These are phyloP conservation scores for Lycophotia porphyrea DNA, from an alignment of 2,888 invertebrate species.

Conservation along the genomic window DNA sequence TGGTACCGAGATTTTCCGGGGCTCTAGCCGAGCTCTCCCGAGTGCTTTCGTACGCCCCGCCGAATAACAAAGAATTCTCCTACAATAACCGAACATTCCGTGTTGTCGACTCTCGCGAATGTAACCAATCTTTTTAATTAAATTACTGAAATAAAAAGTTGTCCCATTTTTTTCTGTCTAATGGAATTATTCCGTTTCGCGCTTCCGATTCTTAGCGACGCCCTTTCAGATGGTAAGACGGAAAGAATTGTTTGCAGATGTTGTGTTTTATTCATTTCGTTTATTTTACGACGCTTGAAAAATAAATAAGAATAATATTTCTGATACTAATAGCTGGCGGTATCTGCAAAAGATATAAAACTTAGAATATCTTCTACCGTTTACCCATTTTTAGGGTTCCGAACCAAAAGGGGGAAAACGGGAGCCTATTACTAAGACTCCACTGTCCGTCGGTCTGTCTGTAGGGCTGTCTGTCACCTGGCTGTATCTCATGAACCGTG, in stretches of 20 bases:
- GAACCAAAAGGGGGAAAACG: too few species aligned
- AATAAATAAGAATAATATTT: neutral
- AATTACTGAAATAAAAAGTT: constrained; percentile 73
- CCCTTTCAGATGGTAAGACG: constrained; percentile 25
- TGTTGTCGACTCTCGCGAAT: constrained; percentile 70
- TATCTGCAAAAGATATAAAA: constrained; percentile 8
- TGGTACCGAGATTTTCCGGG: constrained; percentile 72
- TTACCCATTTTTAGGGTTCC: constrained; percentile 18
- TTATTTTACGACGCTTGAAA: neutral
- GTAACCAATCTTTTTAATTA: constrained; percentile 80
- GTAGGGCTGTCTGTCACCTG: too few species aligned
- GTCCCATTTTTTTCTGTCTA: constrained; percentile 54
- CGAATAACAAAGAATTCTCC: constrained; percentile 74
- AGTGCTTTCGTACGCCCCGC: constrained; percentile 55
- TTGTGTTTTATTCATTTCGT: constrained; percentile 25
- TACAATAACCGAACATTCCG: constrained; percentile 78
- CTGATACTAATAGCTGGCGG: neutral
- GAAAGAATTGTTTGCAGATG: constrained; percentile 42
- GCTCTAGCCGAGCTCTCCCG: constrained; percentile 66
- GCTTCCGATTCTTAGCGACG: constrained; percentile 52
- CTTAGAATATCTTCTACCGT: neutral
- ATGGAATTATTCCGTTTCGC: constrained; percentile 65
- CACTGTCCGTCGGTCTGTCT: too few species aligned
- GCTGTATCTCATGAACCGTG: too few species aligned
- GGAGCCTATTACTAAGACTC: too few species aligned